Conservation (phyloP, 2,113 vertebrate species). For the Smithornis capensis region DNA sequence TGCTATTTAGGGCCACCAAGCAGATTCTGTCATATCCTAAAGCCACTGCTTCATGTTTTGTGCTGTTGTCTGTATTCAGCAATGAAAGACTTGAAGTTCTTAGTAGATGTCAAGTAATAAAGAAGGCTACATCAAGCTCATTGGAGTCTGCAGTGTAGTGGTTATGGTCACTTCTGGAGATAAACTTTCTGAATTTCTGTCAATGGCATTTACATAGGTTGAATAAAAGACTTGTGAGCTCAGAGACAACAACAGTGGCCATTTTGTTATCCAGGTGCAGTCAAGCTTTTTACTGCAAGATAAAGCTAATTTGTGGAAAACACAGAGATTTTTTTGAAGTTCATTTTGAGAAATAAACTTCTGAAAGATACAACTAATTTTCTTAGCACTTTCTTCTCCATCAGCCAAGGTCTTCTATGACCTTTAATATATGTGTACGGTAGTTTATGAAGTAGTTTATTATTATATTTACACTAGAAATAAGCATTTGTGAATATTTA, state of each 20-base stretch:
- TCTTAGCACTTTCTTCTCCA: neutral
- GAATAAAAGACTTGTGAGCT: neutral
- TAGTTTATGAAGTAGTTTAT: neutral
- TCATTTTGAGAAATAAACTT: neutral
- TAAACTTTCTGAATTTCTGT: neutral
- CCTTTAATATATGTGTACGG: neutral
- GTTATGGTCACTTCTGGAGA: neutral
- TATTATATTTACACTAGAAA: neutral
- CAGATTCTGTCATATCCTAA: neutral
- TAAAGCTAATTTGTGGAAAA: neutral
- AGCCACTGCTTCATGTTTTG: neutral
- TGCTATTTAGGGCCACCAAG: neutral
- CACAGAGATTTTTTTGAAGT: neutral
- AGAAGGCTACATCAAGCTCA: neutral
- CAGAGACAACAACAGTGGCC: neutral
- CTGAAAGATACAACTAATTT: neutral
- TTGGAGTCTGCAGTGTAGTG: neutral
- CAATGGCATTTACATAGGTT: neutral
- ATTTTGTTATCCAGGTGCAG: neutral
- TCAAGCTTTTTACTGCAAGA: neutral
- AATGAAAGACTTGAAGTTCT: neutral
- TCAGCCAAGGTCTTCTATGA: neutral
- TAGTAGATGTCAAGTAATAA: neutral
- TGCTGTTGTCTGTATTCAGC: neutral
- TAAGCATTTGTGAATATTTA: neutral